Percentiles rank a stretch among this genome's conserved stretches.
These are phyloP conservation scores for Copidosoma aretas DNA, from an alignment of 2,888 invertebrate genomes.

Conservation along the genomic window DNA sequence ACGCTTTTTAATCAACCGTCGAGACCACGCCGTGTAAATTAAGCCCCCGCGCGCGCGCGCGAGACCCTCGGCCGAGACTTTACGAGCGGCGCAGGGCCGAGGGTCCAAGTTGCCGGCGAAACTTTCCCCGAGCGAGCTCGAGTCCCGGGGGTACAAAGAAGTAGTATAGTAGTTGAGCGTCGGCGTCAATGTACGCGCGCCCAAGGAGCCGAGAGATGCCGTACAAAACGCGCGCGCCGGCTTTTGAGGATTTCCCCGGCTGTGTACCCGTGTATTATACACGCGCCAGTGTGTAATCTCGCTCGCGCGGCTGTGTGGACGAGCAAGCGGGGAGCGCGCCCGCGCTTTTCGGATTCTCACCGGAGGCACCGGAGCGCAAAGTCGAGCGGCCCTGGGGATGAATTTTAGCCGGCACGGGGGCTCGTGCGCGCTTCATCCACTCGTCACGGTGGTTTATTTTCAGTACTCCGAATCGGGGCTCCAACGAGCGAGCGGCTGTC, in stretches of 20 bases:
- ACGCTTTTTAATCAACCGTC: no score
- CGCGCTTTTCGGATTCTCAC: no score
- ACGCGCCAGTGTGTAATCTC: constrained; percentile 8
- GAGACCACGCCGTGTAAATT: no score
- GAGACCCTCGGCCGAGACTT: constrained; percentile 33
- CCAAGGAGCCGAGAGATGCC: constrained; percentile 12
- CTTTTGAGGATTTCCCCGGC: constrained; percentile 3
- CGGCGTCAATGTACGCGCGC: background rate
- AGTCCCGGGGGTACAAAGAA: constrained; percentile 9
- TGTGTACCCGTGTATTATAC: background rate
- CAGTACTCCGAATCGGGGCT: no score
- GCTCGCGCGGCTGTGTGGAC: background rate
- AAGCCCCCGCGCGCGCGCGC: constrained; percentile 4
- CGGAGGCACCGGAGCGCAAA: no score
- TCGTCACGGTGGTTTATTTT: no score
- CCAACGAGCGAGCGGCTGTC: no score
- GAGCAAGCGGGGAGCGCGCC: background rate
- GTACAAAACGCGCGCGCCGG: constrained; percentile 14
- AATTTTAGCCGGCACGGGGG: no score
- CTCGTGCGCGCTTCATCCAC: no score
- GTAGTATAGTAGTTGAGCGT: no score
- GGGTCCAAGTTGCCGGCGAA: constrained; percentile 34
- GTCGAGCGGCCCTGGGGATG: no score
- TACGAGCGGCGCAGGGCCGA: constrained; percentile 24
- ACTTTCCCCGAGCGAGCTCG: constrained; percentile 26